These are phyloP conservation scores for Aquatica leii DNA, from an alignment of 2,888 invertebrate genomes.

Conservation along the genomic window DNA sequence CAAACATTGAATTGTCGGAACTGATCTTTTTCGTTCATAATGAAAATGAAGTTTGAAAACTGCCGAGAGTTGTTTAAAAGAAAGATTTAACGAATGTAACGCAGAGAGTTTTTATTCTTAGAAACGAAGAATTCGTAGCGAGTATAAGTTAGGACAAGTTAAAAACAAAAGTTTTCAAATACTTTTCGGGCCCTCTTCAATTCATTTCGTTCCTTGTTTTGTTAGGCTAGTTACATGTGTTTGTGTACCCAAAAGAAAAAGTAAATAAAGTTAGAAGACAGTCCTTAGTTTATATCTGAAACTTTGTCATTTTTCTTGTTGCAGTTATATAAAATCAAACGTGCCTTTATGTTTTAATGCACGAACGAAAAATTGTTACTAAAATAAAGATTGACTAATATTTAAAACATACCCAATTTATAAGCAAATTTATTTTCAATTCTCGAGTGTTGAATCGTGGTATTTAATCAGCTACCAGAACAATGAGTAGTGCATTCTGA, in stretches of 20 bases:
- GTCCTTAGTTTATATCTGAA: background rate
- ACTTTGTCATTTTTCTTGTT: background rate
- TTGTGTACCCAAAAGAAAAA: constrained; percentile 5
- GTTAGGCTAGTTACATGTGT: constrained; percentile 14
- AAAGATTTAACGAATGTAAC: constrained; percentile 14
- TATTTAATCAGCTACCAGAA: background rate
- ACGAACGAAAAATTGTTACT: no score
- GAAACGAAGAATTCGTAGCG: background rate
- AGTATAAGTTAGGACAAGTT: constrained; percentile 3
- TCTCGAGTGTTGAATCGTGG: background rate
- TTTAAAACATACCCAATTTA: background rate
- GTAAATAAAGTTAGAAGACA: background rate
- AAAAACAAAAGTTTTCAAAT: constrained; percentile 11
- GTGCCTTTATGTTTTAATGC: no score
- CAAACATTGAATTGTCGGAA: constrained; percentile 48
- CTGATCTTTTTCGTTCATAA: constrained; percentile 46
- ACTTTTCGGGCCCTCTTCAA: constrained; percentile 2
- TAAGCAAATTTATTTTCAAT: constrained; percentile 3
- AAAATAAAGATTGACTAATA: background rate
- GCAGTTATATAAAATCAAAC: no score
- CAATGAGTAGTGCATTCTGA: constrained; percentile 5
- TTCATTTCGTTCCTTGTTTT: constrained; percentile 2
- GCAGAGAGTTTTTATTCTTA: constrained; percentile 3
- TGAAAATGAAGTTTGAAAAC: constrained; percentile 26
- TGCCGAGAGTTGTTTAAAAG: constrained; percentile 12